Percentiles rank a stretch among this genome's conserved stretches.
These are phyloP conservation scores for Megalopta genalis DNA, from an alignment of 1,140 invertebrate species.

Conservation along the genomic window DNA sequence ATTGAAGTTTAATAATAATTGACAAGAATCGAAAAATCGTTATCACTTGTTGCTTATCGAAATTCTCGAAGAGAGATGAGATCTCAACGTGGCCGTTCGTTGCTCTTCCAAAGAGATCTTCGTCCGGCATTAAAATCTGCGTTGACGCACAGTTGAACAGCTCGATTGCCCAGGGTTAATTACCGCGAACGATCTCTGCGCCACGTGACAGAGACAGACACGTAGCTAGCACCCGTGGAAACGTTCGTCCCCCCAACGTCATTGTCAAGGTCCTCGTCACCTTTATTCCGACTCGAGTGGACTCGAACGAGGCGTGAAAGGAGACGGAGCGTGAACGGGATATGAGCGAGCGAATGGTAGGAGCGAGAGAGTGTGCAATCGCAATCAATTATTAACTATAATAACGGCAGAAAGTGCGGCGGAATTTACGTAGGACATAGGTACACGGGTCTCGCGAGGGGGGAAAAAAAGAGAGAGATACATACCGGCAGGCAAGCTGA, in stretches of 20 bases:
- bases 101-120: too few species aligned
- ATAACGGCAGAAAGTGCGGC: conserved; percentile 63
- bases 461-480: too few species aligned
- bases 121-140: too few species aligned
- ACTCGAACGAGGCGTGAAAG: neutral
- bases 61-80: too few species aligned
- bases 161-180: too few species aligned
- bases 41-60: too few species aligned
- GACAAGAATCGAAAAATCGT: too few species aligned
- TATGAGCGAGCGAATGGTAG: neutral
- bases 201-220: conserved; percentile 14
- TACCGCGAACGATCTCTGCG: neutral
- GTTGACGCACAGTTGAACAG: too few species aligned
- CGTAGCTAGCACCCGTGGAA: conserved; percentile 21
- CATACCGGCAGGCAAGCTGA: conserved; percentile 41
- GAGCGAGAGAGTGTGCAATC: conserved; percentile 52
- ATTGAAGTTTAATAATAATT: too few species aligned
- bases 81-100: too few species aligned
- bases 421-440: conserved; percentile 53
- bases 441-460: conserved; percentile 37
- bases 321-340: conserved; percentile 5
- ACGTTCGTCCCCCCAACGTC: conserved; percentile 27
- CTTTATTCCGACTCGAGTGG: conserved; percentile 14
- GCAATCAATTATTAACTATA: conserved; percentile 78
- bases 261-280: conserved; percentile 22